Base-by-base conservation (phyloP, 2,888 invertebrate species). In the Caenorhabditis sp. region DNA sequence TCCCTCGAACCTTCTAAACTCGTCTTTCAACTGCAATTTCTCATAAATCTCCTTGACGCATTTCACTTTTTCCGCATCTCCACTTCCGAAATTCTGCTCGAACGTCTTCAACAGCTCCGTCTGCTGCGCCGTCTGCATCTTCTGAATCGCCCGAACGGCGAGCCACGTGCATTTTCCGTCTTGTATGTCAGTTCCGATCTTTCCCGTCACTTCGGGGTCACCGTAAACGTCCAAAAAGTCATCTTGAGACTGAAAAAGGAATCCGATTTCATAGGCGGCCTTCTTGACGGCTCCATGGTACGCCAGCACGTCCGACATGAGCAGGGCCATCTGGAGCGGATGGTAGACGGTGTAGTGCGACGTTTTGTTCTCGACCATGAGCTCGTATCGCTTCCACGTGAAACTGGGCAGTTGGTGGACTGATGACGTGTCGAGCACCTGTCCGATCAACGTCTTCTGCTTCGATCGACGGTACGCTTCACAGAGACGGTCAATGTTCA, bases 81-180 rank as follows among this genome's bases (percentile, higher is more conserved):
- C 13, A 6, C 74, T 77, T 13, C 88, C 88, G 68, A 87, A 89
- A 24, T 65, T 74, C 5, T 56, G 58, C 74, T 80, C 72, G 55
- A 81, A 81, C 37, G 64, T 55, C 13, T 79, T 64, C 22, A 70
- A 61, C 15, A 70, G 35, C 13, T 32, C 47, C 15, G 35, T 26
- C 11, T 68, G 51, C 24, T 80, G 55, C 0, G 67, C 60, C 3
- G 64, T 53, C 13, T 80, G 70, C 51, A 89, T 65, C 61, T 87
- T 85, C 53, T 89, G 86, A n/a, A 89, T 50, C 13, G 87, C 85
- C 15, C 82, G 44, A 18, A 89, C 89, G 6, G 89, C 83, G 0
- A 90, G 93, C 98, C 98, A 99, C 0, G 96, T 95, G 93, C 98
- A 98, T 93, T 98, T 98, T 37, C 97, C 97, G 88, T 97, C 97